These are phyloP conservation scores for Microctenopoma steveboyesi DNA, from an alignment of 2,797 vertebrate genomes.

Conservation along the genomic window DNA sequence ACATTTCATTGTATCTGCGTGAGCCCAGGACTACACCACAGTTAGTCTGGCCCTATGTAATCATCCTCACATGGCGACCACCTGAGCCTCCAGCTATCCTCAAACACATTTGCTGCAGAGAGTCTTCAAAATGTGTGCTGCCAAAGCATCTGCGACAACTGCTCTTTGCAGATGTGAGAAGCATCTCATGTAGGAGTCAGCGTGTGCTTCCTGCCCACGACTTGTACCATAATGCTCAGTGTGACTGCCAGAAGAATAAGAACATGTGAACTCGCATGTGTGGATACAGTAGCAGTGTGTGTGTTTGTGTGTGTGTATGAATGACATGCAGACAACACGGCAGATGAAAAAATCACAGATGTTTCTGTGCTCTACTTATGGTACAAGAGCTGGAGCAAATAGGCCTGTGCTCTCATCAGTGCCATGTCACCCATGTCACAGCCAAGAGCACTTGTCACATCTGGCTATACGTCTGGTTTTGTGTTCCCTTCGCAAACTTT, in stretches of 20 bases:
- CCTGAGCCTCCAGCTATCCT: constrained; percentile 56
- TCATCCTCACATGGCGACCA: constrained; percentile 64
- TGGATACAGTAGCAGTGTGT: neutral
- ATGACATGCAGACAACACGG: constrained; percentile 1
- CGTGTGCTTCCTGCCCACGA: neutral
- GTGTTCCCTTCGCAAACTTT: constrained; percentile 32
- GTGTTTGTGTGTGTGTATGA: neutral
- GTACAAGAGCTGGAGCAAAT: constrained; percentile 50
- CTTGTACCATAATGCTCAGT: constrained; percentile 6
- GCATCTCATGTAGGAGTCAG: constrained; percentile 16
- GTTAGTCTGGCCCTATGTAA: constrained; percentile 37
- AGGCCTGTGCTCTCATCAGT: constrained; percentile 29
- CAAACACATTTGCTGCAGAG: constrained; percentile 34
- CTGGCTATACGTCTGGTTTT: constrained; percentile 60
- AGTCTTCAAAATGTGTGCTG: constrained; percentile 21
- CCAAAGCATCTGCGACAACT: constrained; percentile 34
- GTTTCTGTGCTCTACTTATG: constrained; percentile 21
- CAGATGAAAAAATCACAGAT: constrained; percentile 19
- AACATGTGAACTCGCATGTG: constrained; percentile 17
- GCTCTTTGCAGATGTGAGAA: constrained; percentile 27
- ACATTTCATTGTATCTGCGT: constrained; percentile 34
- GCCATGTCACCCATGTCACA: constrained; percentile 55
- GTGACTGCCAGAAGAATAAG: constrained; percentile 2
- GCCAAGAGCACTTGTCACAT: constrained; percentile 72
- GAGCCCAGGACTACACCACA: constrained; percentile 29